Base-by-base conservation (phyloP, 2,113 vertebrate genomes). In the Lampris incognitus region DNA sequence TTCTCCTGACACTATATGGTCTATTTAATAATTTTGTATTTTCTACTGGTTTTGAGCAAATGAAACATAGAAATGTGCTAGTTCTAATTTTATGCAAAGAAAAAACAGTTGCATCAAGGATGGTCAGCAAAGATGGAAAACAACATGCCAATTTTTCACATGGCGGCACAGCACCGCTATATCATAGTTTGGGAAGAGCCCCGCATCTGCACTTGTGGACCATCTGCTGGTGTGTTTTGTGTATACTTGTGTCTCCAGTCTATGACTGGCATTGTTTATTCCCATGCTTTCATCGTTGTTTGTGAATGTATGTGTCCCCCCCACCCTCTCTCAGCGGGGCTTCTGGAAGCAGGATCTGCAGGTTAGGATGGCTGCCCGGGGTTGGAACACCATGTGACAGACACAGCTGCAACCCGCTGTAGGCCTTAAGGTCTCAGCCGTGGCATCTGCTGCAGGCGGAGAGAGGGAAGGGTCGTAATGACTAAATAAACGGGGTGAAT, bases 381-480 rank as follows among this genome's bases (percentile, higher is more conserved):
- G 5, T 1, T 3, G 39, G 11, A 3, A 52, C 51, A 55, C 24
- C 41, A 42, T 36, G 52, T 39, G 46, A 57, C 46, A 44, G 37
- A 9, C 44, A 61, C 58, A 60, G 46, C 46, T 71, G 57, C 51
- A 40, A 38, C 46, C 5, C 13, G n/a, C 57, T 39, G 36, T 48
- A 62, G 58, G 69, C 58, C 57, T 39, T n/a, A 7, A 40, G n/a
- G 46, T 6, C 69, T 38, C n/a, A 24, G 51, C 66, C 51, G 40
- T 44, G 40, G 3, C 40, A 67, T 24, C 2, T 42, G 8, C 67
- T 38, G 13, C 8, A n/a, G 9, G 13, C 59, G 58, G 11, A 3
- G 38, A 41, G 8, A 60, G 4, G 41, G 38, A 38, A 10, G 58
- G 58, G 41, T 39, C 9, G 1, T 24, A n/a, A n/a, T 55, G n/a